These are phyloP conservation scores for Mesitornis unicolor DNA, from an alignment of 2,113 vertebrate genomes.

Conservation along the genomic window DNA sequence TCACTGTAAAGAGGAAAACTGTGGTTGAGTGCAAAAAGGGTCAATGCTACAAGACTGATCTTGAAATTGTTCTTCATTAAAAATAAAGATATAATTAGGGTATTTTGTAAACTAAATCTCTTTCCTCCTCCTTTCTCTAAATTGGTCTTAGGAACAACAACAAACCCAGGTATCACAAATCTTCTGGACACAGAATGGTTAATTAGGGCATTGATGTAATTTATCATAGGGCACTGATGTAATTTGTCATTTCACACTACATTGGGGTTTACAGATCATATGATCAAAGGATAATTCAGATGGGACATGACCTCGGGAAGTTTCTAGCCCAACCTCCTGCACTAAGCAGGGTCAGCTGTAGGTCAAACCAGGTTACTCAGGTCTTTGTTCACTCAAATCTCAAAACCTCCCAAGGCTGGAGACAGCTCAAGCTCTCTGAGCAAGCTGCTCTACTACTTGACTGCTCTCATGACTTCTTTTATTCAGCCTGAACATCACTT, in stretches of 20 bases:
- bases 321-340: not conserved
- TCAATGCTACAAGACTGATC: not conserved
- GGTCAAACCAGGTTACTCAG: not conserved
- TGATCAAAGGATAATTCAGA: not conserved
- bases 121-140: not conserved
- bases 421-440: not conserved
- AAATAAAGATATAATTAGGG: not conserved
- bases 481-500: not conserved
- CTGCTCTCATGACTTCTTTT: not conserved
- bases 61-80: not conserved
- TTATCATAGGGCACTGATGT: not conserved
- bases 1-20: not conserved
- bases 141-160: not conserved
- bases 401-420: not conserved
- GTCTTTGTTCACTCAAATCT: not conserved
- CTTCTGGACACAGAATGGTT: not conserved
- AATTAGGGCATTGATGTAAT: not conserved
- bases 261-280: not conserved
- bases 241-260: not conserved
- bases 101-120: not conserved
- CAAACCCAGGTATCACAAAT: not conserved
- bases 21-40: not conserved
- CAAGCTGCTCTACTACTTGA: not conserved
- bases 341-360: not conserved
- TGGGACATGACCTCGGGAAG: not conserved